A percentile compares a stretch with the other conserved stretches of the same genome.
Conservation (phyloP, 2,113 vertebrate genomes). For the Sorex fumeus region DNA sequence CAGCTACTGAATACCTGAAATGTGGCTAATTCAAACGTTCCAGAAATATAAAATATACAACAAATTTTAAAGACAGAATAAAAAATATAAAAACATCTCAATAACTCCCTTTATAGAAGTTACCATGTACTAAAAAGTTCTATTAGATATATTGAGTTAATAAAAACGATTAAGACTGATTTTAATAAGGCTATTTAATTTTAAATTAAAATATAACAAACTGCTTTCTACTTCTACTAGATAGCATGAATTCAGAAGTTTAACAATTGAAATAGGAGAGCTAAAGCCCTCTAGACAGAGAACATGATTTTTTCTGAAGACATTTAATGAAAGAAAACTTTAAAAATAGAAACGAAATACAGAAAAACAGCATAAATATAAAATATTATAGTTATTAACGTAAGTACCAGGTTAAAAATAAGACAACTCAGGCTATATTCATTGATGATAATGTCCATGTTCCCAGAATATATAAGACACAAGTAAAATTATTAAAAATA, state of each 20-base stretch:
- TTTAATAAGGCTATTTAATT: neutral
- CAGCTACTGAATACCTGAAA: neutral
- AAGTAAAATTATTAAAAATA: no score
- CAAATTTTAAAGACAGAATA: neutral
- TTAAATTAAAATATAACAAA: slow-evolving; percentile 7
- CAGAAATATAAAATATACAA: neutral
- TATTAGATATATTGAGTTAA: neutral
- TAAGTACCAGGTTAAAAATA: neutral
- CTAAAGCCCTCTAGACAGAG: neutral
- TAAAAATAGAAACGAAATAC: neutral
- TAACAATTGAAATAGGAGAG: neutral
- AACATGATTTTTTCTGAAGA: neutral
- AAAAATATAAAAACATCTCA: neutral
- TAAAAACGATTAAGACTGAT: slow-evolving; percentile 6
- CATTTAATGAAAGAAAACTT: neutral
- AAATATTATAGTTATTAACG: neutral
- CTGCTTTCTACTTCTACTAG: slow-evolving; percentile 25
- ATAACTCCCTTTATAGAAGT: neutral
- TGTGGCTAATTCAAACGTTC: neutral
- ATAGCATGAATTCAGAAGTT: neutral
- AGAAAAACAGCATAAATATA: slow-evolving; percentile 6
- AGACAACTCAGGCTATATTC: neutral
- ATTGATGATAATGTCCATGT: no score
- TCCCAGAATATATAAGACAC: no score
- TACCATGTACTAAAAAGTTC: slow-evolving; percentile 2